phyloP scores from a whole-genome alignment of 1,140 invertebrate genomes.

The Magallana angulata region DNA sequence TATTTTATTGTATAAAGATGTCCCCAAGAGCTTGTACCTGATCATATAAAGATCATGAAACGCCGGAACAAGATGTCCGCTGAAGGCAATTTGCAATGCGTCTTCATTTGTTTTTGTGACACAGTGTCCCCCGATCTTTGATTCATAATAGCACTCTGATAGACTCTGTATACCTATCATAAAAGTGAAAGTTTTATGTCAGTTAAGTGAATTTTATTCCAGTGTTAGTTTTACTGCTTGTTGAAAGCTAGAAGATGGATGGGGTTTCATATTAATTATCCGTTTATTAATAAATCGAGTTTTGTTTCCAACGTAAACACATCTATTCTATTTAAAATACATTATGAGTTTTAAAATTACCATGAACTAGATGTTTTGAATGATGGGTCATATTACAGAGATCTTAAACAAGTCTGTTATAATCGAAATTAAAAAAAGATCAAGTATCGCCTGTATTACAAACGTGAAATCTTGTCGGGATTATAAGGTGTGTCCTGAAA shows the following conservation, averaged over 20 bases:
- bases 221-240: not conserved
- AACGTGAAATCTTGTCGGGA: not conserved
- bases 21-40: conserved; percentile 20
- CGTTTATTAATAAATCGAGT: not conserved
- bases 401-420: not conserved
- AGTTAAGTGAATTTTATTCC: not conserved
- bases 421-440: not conserved
- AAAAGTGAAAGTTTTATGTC: conserved; percentile 21
- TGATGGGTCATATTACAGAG: not conserved
- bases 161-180: not conserved
- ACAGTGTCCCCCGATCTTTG: not conserved
- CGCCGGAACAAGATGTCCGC: not conserved
- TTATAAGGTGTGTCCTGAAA: not conserved
- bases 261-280: conserved; percentile 13
- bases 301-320: not conserved
- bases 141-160: not conserved
- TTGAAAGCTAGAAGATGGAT: conserved; percentile 8
- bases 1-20: conserved; percentile 1
- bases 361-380: too few species aligned
- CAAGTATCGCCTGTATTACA: not conserved
- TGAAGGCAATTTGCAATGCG: conserved; percentile 3
- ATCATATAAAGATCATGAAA: conserved; percentile 27
- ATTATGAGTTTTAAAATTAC: not conserved
- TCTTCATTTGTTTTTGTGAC: conserved; percentile 26
- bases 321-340: not conserved